A percentile compares a stretch with the other conserved stretches of the same genome.
phyloP scores from a whole-genome alignment of 2,888 invertebrate species.

The Caenorhabditis macrosperma region DNA sequence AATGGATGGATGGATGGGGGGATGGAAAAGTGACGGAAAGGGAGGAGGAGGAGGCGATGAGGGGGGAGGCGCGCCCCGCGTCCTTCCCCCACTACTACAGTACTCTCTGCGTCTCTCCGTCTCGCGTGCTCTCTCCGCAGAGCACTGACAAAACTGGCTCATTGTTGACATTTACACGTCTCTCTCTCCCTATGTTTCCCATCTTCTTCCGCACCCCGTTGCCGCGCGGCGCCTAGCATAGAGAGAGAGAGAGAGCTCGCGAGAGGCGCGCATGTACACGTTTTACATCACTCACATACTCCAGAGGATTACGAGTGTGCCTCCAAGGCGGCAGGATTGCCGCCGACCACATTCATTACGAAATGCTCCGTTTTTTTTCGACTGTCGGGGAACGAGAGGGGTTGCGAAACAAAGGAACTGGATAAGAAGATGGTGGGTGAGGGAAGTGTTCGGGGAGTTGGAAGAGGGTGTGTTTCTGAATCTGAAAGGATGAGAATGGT shows the following conservation, averaged over 20 bases:
- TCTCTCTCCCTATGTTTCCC: conserved; percentile 1
- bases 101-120: conserved; percentile 33
- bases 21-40: conserved; percentile 34
- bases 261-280: conserved; percentile 36
- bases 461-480: too few relatives aligned
- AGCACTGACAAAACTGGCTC: conserved; percentile 46
- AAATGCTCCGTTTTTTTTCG: conserved; percentile 26
- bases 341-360: conserved; percentile 40
- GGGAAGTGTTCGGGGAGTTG: background rate
- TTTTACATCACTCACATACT: conserved; percentile 35
- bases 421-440: conserved; percentile 1
- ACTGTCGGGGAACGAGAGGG: too few relatives aligned
- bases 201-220: conserved; percentile 32
- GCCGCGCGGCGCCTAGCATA: conserved; percentile 35
- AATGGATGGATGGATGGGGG: background rate
- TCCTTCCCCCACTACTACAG: conserved; percentile 40
- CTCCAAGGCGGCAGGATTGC: conserved; percentile 24
- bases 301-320: conserved; percentile 53
- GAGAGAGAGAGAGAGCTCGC: too few relatives aligned
- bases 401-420: conserved; percentile 39
- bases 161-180: conserved; percentile 56
- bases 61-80: conserved; percentile 18
- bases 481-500: too few relatives aligned
- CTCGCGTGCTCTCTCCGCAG: background rate
- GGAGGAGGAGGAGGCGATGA: conserved; percentile 13